Base-by-base conservation (phyloP, 2,888 invertebrate species). In the Hermodice carunculata region DNA sequence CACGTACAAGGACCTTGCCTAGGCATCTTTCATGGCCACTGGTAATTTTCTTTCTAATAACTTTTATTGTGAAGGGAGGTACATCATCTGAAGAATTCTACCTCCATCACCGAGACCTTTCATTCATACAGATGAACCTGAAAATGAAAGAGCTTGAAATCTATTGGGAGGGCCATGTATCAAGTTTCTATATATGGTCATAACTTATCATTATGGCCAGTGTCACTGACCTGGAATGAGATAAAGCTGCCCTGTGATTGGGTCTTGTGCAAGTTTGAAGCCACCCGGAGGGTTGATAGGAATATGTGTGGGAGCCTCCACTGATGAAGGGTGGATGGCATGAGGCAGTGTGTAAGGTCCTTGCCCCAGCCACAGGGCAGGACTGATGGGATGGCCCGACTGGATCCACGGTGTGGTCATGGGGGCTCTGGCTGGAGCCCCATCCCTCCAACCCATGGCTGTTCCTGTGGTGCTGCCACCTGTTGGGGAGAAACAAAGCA, bases 191-290 rank as follows among this genome's bases (percentile, higher is more conserved):
- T 44, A 19, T n/a, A n/a, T n/a, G n/a, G n/a, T n/a, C n/a, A n/a
- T n/a, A n/a, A n/a, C n/a, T n/a, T n/a, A n/a, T n/a, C n/a, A n/a
- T n/a, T n/a, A n/a, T n/a, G n/a, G n/a, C n/a, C 46, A 46, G 19
- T 17, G 8, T 17, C 17, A 40, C 46, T 24, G 48, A 49, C 56
- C 63, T 57, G 80, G 80, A 60, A 79, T 76, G 52, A 80, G 90
- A 71, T 94, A 90, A 67, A 94, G 89, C 76, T 94, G 94, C 49
- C 95, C 94, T 3, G 93, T 93, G 26, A 92, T 90, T 32, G 94
- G 93, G 84, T 95, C 95, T 70, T 95, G 90, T 56, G 94, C 92
- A 80, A 95, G 89, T 87, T 95, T 95, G 86, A 92, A 93, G 64
- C 94, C 94, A 65, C 93, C 91, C 64, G 92, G 93, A 4, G 82